These are phyloP conservation scores for Eupithecia exiguata DNA, from an alignment of 2,888 invertebrate species.

Conservation along the genomic window DNA sequence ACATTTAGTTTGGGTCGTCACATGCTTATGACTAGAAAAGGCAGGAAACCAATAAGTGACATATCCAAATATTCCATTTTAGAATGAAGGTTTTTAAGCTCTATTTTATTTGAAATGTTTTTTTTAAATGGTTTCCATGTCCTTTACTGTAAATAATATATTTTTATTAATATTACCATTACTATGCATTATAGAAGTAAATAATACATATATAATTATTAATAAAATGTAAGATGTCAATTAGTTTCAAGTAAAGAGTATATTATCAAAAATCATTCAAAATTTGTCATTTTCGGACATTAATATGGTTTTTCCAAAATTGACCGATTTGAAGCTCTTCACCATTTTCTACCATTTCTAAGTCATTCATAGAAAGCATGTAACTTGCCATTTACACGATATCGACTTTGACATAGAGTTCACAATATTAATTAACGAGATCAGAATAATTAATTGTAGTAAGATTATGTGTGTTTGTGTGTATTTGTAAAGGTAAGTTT, in stretches of 20 bases:
- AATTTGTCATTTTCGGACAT: too few relatives aligned
- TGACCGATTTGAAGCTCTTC: not conserved
- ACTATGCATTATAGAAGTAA: too few relatives aligned
- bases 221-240: too few relatives aligned
- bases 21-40: slow-evolving; percentile 23
- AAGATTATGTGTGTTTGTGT: not conserved
- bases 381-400: not conserved
- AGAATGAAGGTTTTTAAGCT: not conserved
- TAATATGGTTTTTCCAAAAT: not conserved
- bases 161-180: too few relatives aligned
- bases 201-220: too few relatives aligned
- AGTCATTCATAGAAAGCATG: not conserved
- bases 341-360: not conserved
- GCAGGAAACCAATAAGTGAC: not conserved
- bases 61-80: not conserved
- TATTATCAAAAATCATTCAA: too few relatives aligned
- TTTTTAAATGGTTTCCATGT: not conserved
- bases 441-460: not conserved
- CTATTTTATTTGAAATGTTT: not conserved
- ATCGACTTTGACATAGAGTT: not conserved
- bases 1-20: slow-evolving; percentile 40
- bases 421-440: not conserved
- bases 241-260: not conserved
- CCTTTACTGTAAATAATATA: not conserved
- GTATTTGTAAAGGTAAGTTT: not conserved